Percentiles rank a stretch among this genome's conserved stretches.
Conservation (phyloP, 1,140 invertebrate species). For the Aphelinus certus region DNA sequence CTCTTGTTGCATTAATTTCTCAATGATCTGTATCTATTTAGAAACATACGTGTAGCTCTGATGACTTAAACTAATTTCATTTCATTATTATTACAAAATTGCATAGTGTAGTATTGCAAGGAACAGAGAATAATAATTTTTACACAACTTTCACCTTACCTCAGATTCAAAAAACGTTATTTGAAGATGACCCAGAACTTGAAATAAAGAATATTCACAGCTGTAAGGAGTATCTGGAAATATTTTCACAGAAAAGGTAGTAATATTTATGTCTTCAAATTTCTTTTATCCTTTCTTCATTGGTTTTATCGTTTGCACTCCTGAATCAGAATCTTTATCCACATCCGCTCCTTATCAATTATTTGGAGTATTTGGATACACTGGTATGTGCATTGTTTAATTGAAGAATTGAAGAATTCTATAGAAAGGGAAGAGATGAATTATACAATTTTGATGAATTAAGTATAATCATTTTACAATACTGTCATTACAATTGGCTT, state of each 20-base stretch:
- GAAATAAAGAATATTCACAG: conserved; percentile 71
- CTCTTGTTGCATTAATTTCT: no score
- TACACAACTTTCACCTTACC: conserved; percentile 46
- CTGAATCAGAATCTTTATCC: conserved; percentile 2
- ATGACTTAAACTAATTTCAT: no score
- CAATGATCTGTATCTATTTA: no score
- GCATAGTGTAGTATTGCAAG: not conserved
- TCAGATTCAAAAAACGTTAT: conserved; percentile 23
- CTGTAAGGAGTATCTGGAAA: conserved; percentile 67
- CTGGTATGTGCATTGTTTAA: conserved; percentile 28
- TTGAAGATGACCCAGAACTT: conserved; percentile 59
- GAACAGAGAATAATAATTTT: conserved; percentile 12
- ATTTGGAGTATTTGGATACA: conserved; percentile 34
- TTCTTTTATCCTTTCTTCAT: conserved; percentile 17
- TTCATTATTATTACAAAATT: no score
- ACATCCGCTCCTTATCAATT: conserved; percentile 3
- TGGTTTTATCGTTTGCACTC: conserved; percentile 26
- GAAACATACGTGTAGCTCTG: no score
- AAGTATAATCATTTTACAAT: no score
- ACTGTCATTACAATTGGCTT: not conserved
- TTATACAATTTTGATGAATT: conserved; percentile 15
- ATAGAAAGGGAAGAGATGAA: conserved; percentile 37
- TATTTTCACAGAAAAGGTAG: conserved; percentile 9
- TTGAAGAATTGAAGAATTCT: conserved; percentile 37
- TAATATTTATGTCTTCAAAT: conserved; percentile 15